Evolutionary conservation across 2,888 invertebrate genomes (phyloP).

Genomic region (Orthonevra nobilis): DNA sequence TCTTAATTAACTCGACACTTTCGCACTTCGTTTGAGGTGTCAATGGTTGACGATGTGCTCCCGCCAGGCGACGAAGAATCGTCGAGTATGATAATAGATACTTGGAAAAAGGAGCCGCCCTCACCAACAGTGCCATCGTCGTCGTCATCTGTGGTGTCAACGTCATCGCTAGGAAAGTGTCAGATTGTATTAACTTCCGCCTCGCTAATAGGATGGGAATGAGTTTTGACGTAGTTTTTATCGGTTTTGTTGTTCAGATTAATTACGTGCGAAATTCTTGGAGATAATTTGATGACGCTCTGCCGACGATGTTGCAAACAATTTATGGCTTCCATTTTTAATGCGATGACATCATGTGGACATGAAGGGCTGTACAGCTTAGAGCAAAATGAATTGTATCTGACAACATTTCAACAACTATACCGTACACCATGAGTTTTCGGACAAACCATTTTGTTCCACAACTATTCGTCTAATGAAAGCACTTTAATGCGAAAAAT

Average conservation of each 20-base stretch:
- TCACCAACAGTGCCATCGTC: conserved; percentile 11
- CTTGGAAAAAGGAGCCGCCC: conserved; percentile 23
- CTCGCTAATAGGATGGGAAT: conserved; percentile 30
- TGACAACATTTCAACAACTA: too few relatives aligned
- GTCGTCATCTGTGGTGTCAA: background rate
- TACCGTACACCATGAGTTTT: too few relatives aligned
- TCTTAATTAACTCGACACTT: conserved; percentile 56
- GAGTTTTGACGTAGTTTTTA: conserved; percentile 34
- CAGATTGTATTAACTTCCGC: conserved; percentile 28
- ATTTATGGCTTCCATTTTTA: too few relatives aligned
- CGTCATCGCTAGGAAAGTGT: conserved; percentile 7
- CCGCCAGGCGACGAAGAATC: background rate
- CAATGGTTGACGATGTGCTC: conserved; percentile 30
- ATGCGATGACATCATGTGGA: too few relatives aligned
- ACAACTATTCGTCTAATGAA: too few relatives aligned
- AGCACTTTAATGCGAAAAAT: too few relatives aligned
- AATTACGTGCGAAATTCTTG: conserved; percentile 26
- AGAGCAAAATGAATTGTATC: too few relatives aligned
- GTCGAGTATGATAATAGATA: conserved; percentile 37
- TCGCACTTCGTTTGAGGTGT: conserved; percentile 23
- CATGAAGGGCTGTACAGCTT: too few relatives aligned
- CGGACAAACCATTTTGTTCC: too few relatives aligned
- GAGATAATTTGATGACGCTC: background rate
- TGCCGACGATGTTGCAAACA: too few relatives aligned
- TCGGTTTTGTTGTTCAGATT: conserved; percentile 39